Percentiles rank a stretch among this genome's conserved stretches.
Conservation (phyloP, 30 jellyfish, hydroid and myxozoan species). For the Rhopilema esculentum region DNA sequence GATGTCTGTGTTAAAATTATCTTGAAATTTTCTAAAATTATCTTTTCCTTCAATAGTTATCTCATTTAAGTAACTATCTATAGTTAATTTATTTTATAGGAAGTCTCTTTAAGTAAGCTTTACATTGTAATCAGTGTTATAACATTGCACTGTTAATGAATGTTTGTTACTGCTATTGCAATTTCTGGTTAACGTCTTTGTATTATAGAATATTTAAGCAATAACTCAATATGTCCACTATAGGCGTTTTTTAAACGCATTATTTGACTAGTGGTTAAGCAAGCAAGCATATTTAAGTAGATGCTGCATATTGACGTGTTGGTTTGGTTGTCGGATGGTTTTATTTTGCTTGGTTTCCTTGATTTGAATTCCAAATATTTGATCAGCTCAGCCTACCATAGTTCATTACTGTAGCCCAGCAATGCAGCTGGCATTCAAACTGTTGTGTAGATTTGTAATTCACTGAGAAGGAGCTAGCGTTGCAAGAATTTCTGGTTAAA, state of each 20-base stretch:
- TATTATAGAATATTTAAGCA: not conserved
- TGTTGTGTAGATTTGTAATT: not conserved
- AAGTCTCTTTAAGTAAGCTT: too few relatives aligned
- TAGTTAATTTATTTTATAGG: too few relatives aligned
- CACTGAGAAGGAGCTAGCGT: not conserved
- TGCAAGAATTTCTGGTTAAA: not conserved
- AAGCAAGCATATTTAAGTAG: conserved; percentile 25
- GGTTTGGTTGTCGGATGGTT: conserved; percentile 4
- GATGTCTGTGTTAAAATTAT: too few relatives aligned
- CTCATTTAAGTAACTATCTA: too few relatives aligned
- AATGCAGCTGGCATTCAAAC: not conserved
- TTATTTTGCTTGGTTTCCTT: conserved; percentile 1
- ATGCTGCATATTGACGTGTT: conserved; percentile 3
- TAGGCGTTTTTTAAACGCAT: not conserved
- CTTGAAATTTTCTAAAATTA: too few relatives aligned
- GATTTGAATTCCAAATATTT: conserved; percentile 17
- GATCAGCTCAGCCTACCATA: not conserved
- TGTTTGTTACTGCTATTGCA: not conserved
- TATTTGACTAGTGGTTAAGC: conserved; percentile 22
- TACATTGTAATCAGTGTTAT: too few relatives aligned
- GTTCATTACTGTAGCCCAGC: not conserved
- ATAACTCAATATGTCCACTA: not conserved
- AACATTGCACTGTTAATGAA: not conserved
- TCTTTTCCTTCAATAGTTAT: too few relatives aligned
- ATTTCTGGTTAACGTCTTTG: too few relatives aligned